phyloP scores from a whole-genome alignment of 2,113 vertebrate species.

The Perca flavescens region DNA sequence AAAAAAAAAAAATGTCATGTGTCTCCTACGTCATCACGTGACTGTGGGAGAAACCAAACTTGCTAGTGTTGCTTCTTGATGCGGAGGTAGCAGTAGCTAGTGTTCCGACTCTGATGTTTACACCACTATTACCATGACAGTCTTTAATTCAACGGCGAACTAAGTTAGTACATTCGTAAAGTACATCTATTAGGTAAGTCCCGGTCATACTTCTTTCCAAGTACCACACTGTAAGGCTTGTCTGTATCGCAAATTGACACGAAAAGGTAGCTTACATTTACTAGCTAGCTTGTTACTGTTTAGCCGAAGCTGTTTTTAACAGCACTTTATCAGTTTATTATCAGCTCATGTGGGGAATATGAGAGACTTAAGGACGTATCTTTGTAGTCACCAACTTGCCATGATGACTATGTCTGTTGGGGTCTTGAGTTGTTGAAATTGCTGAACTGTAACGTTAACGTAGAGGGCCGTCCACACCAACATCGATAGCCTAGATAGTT shows the following conservation, averaged over 20 bases:
- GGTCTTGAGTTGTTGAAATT: neutral
- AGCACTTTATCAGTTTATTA: neutral
- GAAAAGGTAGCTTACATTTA: neutral
- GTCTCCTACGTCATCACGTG: constrained; percentile 64
- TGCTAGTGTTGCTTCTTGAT: constrained; percentile 7
- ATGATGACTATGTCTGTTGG: neutral
- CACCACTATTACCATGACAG: neutral
- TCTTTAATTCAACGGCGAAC: neutral
- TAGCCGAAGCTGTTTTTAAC: constrained; percentile 3
- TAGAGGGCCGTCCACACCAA: too few species aligned
- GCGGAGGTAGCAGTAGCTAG: neutral
- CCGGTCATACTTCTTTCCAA: neutral
- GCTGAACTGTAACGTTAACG: neutral
- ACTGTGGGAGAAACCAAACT: constrained; percentile 42
- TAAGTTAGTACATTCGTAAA: rapidly evolving
- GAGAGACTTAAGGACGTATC: rapidly evolving
- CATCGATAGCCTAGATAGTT: too few species aligned
- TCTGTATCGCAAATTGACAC: neutral
- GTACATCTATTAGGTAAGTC: constrained; percentile 27
- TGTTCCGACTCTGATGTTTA: neutral
- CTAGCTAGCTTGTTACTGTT: constrained; percentile 54
- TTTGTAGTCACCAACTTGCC: too few species aligned
- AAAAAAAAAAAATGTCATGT: constrained; percentile 53
- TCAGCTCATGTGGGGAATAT: neutral
- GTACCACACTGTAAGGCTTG: rapidly evolving